Evolutionary conservation across 2,888 invertebrate genomes (phyloP).

Genomic region (Callosobruchus maculatus): DNA sequence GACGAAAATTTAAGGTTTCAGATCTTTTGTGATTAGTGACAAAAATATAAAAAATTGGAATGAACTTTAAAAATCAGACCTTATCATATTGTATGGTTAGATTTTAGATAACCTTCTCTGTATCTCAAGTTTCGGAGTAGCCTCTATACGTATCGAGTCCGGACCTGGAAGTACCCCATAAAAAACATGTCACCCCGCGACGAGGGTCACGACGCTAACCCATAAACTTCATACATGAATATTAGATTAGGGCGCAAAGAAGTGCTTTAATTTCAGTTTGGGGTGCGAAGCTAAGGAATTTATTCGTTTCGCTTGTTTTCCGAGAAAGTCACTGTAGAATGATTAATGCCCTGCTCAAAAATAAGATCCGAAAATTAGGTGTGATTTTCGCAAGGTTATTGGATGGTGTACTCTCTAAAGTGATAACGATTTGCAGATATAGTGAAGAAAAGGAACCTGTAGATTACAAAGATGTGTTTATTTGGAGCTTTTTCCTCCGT

Average conservation of each 20-base stretch:
- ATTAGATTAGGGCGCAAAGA: slow-evolving; percentile 32
- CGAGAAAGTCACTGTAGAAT: slow-evolving; percentile 23
- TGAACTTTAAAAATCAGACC: too few relatives aligned
- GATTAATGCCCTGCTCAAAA: not conserved
- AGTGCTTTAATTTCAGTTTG: not conserved
- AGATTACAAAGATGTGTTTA: too few relatives aligned
- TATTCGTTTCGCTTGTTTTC: slow-evolving; percentile 38
- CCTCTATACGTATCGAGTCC: not conserved
- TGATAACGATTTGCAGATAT: not conserved
- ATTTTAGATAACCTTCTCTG: too few relatives aligned
- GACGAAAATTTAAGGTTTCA: too few relatives aligned
- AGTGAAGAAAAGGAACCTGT: not conserved
- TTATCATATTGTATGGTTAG: too few relatives aligned
- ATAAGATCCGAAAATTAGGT: not conserved
- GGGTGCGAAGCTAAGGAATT: not conserved
- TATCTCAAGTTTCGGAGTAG: too few relatives aligned
- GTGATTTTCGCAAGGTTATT: not conserved
- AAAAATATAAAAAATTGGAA: too few relatives aligned
- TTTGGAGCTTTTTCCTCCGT: too few relatives aligned
- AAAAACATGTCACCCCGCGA: slow-evolving; percentile 5
- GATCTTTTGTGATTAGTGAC: too few relatives aligned
- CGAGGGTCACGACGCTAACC: slow-evolving; percentile 30
- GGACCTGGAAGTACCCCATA: not conserved
- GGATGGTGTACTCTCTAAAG: not conserved
- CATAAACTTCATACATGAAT: slow-evolving; percentile 37